Base-by-base conservation (phyloP, 2,113 vertebrate species). In the Phylloscopus whistleri region DNA sequence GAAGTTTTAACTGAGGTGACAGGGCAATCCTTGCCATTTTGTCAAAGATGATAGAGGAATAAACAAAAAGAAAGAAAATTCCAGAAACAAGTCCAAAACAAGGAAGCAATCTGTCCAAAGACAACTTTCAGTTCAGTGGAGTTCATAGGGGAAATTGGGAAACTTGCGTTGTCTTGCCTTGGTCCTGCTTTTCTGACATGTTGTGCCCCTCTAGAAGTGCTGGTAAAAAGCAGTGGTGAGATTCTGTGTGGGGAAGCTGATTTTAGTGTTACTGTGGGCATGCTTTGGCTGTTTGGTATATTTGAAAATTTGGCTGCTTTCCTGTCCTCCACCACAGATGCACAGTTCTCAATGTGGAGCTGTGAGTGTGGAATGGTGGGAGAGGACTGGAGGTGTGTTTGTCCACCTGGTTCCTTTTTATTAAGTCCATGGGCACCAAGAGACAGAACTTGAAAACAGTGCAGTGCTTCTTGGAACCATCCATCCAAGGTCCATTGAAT, bases 1-100 rank as follows among this genome's bases (percentile, higher is more conserved):
- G 70, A 80, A 51, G 68, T 70, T 92, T 95, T 60, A 76, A 84
- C 52, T 78, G 46, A 94, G 69, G 66, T 94, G 84, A 92, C 68
- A 78, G 69, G 77, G 56, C 60, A 95, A 82, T 94, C 84, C 69
- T 81, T 84, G 46, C 56, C 31, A 22, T 89, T 93, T 94, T 83
- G 69, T 95, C 58, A 75, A 82, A 81, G 58, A 77, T 62, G 53
- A 66, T 69, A 69, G 51, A 78, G 67, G 58, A 84, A 72, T 78
- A 94, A 94, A 89, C 66, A 86, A 70, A 91, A 80, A 83, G 66
- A 60, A 80, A 43, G 43, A 75, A 94, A 79, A 56, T 51, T 52
- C 39, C 27, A 72, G 80, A 86, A 83, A 73, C 46, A 78, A 93
- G 74, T 21, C 26, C 59, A 81, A 83, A 53, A 9, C 28, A 81